phyloP scores from a whole-genome alignment of 1,140 invertebrate species.

The Dreissena polymorpha region DNA sequence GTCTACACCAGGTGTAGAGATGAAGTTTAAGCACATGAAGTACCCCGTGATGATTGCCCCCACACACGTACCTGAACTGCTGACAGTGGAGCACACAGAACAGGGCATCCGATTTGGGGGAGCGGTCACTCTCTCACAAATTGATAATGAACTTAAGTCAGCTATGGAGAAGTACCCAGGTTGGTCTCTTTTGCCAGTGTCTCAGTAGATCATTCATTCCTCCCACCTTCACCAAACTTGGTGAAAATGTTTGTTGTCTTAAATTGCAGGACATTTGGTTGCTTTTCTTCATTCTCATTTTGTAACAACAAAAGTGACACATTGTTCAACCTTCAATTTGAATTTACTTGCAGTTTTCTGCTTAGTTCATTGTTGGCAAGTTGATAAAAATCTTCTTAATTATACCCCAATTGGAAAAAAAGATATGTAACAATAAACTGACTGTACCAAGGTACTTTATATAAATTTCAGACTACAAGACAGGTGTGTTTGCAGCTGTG shows the following conservation, averaged over 20 bases:
- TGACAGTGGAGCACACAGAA: constrained; percentile 74
- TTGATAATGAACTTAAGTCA: constrained; percentile 84
- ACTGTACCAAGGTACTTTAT: no score
- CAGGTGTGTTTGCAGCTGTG: constrained; percentile 87
- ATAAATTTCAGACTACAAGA: constrained; percentile 81
- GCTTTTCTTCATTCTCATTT: no score
- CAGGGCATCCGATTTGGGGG: constrained; percentile 88
- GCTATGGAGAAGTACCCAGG: constrained; percentile 79
- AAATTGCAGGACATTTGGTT: no score
- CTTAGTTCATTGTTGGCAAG: no score
- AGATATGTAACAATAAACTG: no score
- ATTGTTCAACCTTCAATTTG: no score
- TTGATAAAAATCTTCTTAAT: no score
- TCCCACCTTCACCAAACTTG: neutral
- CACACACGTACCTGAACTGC: constrained; percentile 86
- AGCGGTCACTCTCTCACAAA: constrained; percentile 88
- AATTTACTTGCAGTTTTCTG: no score
- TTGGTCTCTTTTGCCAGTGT: constrained; percentile 1
- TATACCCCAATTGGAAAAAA: no score
- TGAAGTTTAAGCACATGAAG: constrained; percentile 92
- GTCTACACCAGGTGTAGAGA: constrained; percentile 85
- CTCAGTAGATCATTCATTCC: neutral
- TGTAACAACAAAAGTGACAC: no score
- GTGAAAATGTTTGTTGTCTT: no score
- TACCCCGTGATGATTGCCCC: constrained; percentile 92